Evolutionary conservation across 2,888 invertebrate species (phyloP), one percentile per base, ranked within the genome.

Genomic region (Silvanus unidentatus): DNA sequence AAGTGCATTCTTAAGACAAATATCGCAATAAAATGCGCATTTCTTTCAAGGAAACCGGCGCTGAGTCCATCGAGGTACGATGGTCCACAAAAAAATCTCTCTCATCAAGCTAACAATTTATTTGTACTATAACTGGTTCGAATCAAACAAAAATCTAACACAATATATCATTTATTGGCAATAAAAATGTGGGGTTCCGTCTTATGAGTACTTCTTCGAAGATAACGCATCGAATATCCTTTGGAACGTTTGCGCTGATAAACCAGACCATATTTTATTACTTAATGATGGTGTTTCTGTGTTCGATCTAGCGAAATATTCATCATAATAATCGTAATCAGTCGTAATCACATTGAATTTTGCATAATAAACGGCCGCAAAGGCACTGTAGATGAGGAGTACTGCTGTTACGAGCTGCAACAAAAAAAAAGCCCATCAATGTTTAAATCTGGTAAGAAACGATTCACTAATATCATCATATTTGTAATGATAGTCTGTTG

Each of bases 351-450:
- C 88, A 71, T 89, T 89, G 67, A 89, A 88, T 71, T 89, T 89
- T 42, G 90, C 88, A 72, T 88, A 90, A 72, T 89, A 89, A 63
- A 89, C 84, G 44, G 90, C 90, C 1, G 90, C 89, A 59, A 90
- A 79, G 43, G 88, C 88, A 44, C 89, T 89, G 74, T 90, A 90
- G 56, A 89, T 81, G 22, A 90, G 77, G 34, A 90, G 74, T 3
- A 82, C 78, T 0, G 89, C 88, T 5, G 90, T 90, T 63, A 85
- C 84, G 38, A 90, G 76, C 89, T 90, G 75, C 54, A 77, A 59
- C 37, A 11, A 50, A 57, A 59, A 56, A 13, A 43, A 38, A 50
- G n/a, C n/a, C n/a, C n/a, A n/a, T n/a, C n/a, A n/a, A n/a, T n/a
- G n/a, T 42, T 41, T 47, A 42, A 41, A 44, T 44, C n/a, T n/a